These are phyloP conservation scores for Stramonita haemastoma DNA, from an alignment of 2,888 invertebrate species.

Conservation along the genomic window DNA sequence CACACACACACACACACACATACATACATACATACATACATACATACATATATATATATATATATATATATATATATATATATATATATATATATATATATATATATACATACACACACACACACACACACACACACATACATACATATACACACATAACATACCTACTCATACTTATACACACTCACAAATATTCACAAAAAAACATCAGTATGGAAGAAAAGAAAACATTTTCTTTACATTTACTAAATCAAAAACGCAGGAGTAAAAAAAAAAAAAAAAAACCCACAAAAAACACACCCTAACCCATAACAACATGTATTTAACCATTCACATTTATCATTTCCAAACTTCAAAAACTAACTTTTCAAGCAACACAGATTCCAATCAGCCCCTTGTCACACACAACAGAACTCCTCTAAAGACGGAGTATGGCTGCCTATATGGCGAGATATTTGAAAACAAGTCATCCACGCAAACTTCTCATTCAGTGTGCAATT, in stretches of 20 bases:
- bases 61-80: neutral
- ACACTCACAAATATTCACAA: neutral
- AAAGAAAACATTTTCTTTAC: no score
- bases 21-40: neutral
- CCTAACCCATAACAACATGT: no score
- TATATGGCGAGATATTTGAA: no score
- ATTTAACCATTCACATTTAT: no score
- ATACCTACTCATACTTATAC: neutral
- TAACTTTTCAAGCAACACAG: no score
- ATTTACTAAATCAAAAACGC: neutral
- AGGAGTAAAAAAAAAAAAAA: neutral
- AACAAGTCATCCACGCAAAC: no score
- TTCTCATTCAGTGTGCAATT: no score
- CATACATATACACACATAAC: neutral
- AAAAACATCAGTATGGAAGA: neutral
- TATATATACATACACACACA: neutral
- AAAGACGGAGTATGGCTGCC: no score
- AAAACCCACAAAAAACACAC: neutral
- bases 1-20: constrained; percentile 1
- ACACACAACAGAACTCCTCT: no score
- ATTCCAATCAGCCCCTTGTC: no score
- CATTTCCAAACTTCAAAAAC: no score
- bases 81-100: neutral
- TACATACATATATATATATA: no score
- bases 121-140: neutral